A percentile compares a stretch with the other conserved stretches of the same genome.
Conservation (phyloP, 2,113 vertebrate species). For the Pseudolaguvia tuberculata region DNA sequence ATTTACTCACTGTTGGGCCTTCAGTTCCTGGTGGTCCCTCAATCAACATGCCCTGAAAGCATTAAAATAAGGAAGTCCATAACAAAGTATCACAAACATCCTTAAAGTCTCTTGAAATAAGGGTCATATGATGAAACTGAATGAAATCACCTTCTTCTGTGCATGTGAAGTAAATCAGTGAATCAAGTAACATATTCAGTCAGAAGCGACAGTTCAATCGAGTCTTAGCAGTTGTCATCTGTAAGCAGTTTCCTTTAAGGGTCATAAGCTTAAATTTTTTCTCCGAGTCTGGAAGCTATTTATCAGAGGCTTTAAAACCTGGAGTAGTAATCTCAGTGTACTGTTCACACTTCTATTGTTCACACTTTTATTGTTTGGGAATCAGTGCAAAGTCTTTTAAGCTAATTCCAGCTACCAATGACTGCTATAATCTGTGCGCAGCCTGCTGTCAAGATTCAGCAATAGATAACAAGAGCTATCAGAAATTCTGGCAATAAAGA, state of each 20-base stretch:
- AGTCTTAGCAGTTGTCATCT: too few species aligned
- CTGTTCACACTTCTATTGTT: not conserved
- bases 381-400: not conserved
- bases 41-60: constrained; percentile 80
- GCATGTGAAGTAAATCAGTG: not conserved
- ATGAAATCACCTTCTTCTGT: not conserved
- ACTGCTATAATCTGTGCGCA: not conserved
- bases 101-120: too few species aligned
- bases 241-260: too few species aligned
- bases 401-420: not conserved
- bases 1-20: constrained; percentile 78
- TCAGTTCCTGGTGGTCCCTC: constrained; percentile 84
- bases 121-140: not conserved
- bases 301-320: too few species aligned
- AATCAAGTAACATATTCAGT: too few species aligned
- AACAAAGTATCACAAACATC: not conserved
- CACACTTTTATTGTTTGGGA: not conserved
- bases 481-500: not conserved
- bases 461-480: not conserved
- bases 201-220: too few species aligned
- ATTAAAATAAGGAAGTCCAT: constrained; percentile 3
- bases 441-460: not conserved
- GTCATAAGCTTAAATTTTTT: too few species aligned
- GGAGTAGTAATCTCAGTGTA: not conserved
- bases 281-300: too few species aligned